Evolutionary conservation across 2,797 vertebrate species (phyloP).

Genomic region (Halcyon smyrnensis): DNA sequence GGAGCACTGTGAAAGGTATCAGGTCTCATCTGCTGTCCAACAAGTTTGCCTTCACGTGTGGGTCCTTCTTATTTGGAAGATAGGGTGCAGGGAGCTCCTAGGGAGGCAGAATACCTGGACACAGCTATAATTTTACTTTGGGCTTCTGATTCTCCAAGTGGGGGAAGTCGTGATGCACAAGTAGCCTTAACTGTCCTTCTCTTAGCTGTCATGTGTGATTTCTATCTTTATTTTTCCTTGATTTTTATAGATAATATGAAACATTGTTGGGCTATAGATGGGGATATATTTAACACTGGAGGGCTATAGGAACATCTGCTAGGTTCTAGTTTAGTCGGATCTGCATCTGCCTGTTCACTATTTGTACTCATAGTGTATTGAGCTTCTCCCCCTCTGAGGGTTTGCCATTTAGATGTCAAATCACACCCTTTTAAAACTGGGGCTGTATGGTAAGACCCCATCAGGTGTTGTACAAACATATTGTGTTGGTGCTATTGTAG

Average conservation of each 20-base stretch:
- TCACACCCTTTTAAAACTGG: neutral
- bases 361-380: neutral
- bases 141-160: neutral
- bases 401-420: neutral
- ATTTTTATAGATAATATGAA: neutral
- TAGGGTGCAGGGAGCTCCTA: neutral
- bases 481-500: rapidly evolving
- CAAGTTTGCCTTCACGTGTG: neutral
- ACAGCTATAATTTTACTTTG: neutral
- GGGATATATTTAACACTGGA: neutral
- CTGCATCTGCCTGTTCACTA: rapidly evolving
- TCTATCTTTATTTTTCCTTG: neutral
- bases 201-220: neutral
- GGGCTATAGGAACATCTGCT: neutral
- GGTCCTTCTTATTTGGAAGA: neutral
- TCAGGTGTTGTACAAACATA: rapidly evolving
- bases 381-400: neutral
- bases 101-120: neutral
- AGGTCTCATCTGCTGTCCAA: neutral
- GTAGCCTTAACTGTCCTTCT: neutral
- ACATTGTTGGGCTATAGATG: neutral
- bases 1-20: neutral
- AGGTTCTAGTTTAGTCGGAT: neutral
- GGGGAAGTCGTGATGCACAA: neutral
- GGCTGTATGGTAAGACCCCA: neutral